phyloP scores from a whole-genome alignment of 37 sponge, comb jelly and placozoan genomes.

The Beroe forskalii region DNA sequence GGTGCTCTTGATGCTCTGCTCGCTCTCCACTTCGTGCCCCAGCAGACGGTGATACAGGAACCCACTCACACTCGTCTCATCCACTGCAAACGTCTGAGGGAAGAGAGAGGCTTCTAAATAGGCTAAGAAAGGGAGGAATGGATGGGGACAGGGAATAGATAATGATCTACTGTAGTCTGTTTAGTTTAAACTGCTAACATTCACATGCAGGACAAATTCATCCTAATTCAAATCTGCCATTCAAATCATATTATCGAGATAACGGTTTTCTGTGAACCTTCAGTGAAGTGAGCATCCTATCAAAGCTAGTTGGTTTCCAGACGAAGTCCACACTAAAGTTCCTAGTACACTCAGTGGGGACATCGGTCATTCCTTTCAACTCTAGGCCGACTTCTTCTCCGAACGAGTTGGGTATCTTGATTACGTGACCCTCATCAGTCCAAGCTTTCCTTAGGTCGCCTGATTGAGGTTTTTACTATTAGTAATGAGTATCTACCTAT shows the following conservation, averaged over 20 bases:
- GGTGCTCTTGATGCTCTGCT: slow-evolving; percentile 68
- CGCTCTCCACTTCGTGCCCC: slow-evolving; percentile 81
- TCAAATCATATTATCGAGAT: too few relatives aligned
- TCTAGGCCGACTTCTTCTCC: slow-evolving; percentile 93
- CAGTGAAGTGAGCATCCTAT: slow-evolving; percentile 65
- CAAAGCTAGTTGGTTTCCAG: slow-evolving; percentile 98
- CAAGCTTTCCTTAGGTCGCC: slow-evolving; percentile 71
- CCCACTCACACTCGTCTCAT: slow-evolving; percentile 85
- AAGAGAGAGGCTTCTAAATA: too few relatives aligned
- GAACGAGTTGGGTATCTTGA: slow-evolving; percentile 81
- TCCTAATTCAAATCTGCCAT: neutral
- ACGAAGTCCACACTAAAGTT: slow-evolving; percentile 93
- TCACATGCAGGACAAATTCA: neutral
- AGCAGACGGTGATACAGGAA: slow-evolving; percentile 95
- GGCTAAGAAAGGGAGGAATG: too few relatives aligned
- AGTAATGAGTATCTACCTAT: too few relatives aligned
- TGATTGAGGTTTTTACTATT: neutral
- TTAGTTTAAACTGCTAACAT: too few relatives aligned
- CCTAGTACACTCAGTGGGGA: slow-evolving; percentile 71
- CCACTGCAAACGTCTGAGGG: slow-evolving; percentile 91
- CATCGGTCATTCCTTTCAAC: slow-evolving; percentile 73
- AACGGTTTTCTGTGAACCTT: too few relatives aligned
- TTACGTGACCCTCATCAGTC: slow-evolving; percentile 93
- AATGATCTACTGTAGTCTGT: too few relatives aligned
- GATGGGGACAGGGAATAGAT: too few relatives aligned